Percentiles rank a stretch among this genome's conserved stretches.
phyloP scores from a whole-genome alignment of 2,113 vertebrate species.

The Orthonyx spaldingii region DNA sequence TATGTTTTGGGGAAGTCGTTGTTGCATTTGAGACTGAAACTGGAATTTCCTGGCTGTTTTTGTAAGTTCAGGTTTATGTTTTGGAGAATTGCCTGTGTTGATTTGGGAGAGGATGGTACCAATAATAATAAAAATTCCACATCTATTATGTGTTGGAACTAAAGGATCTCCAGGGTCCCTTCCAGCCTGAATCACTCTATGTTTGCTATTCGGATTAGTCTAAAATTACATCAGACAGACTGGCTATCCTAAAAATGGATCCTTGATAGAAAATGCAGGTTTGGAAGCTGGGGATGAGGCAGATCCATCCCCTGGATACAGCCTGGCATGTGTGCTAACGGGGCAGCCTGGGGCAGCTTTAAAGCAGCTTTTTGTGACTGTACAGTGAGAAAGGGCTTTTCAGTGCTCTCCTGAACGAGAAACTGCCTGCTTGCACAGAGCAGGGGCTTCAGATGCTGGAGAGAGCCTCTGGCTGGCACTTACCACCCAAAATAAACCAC shows the following conservation, averaged over 20 bases:
- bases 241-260: not conserved
- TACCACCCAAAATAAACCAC: not conserved
- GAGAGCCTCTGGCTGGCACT: not conserved
- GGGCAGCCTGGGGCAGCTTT: not conserved
- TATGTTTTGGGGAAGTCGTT: not conserved
- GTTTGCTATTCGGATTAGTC: not conserved
- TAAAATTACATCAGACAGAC: not conserved
- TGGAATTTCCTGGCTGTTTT: not conserved
- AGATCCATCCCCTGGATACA: not conserved
- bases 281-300: not conserved
- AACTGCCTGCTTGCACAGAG: not conserved
- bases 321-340: not conserved
- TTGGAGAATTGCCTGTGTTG: not conserved
- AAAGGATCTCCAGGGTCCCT: not conserved
- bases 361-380: not conserved
- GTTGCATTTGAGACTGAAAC: not conserved
- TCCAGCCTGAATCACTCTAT: not conserved
- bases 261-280: not conserved
- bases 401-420: not conserved
- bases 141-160: not conserved
- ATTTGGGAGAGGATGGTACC: not conserved
- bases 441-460: not conserved
- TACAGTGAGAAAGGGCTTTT: not conserved
- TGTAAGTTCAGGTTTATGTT: not conserved
- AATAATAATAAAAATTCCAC: not conserved